These are phyloP conservation scores for Magallana nippona DNA, from an alignment of 2,888 invertebrate species.

Conservation along the genomic window DNA sequence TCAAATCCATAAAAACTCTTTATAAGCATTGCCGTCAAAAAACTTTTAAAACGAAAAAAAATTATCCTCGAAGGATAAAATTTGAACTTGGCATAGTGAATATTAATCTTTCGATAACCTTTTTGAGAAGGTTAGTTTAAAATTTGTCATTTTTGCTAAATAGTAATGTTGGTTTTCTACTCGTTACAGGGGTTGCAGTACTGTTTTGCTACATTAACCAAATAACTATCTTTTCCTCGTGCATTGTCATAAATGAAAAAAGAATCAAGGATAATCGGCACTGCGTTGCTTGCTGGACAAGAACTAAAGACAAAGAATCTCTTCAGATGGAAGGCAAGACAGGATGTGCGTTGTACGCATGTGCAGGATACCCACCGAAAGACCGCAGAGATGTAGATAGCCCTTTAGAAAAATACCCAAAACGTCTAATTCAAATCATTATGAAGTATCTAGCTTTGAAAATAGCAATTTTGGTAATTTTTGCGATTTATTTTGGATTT, in stretches of 20 bases:
- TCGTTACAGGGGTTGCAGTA: conserved; percentile 65
- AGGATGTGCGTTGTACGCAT: conserved; percentile 72
- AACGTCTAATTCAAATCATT: conserved; percentile 55
- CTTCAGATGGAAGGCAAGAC: conserved; percentile 43
- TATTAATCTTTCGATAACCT: no score
- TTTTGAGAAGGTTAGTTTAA: no score
- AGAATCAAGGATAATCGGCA: conserved; percentile 59
- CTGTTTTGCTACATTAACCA: conserved; percentile 70
- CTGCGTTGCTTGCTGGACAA: conserved; percentile 54
- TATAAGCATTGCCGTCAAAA: no score
- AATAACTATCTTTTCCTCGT: conserved; percentile 64
- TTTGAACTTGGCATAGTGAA: no score
- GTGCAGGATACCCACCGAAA: conserved; percentile 57
- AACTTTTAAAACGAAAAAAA: no score
- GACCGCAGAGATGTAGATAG: conserved; percentile 59
- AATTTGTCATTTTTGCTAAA: background rate
- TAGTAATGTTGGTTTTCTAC: background rate
- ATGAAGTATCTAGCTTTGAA: conserved; percentile 55
- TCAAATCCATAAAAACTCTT: no score
- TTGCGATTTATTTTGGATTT: conserved; percentile 60
- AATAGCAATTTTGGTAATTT: conserved; percentile 57
- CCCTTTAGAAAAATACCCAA: conserved; percentile 60
- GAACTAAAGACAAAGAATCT: conserved; percentile 55
- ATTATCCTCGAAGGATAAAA: no score
- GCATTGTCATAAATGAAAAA: conserved; percentile 65